Evolutionary conservation across 2,113 vertebrate genomes (phyloP), one percentile per base, ranked within the genome.

Genomic region (Chlamydotis undulata): DNA sequence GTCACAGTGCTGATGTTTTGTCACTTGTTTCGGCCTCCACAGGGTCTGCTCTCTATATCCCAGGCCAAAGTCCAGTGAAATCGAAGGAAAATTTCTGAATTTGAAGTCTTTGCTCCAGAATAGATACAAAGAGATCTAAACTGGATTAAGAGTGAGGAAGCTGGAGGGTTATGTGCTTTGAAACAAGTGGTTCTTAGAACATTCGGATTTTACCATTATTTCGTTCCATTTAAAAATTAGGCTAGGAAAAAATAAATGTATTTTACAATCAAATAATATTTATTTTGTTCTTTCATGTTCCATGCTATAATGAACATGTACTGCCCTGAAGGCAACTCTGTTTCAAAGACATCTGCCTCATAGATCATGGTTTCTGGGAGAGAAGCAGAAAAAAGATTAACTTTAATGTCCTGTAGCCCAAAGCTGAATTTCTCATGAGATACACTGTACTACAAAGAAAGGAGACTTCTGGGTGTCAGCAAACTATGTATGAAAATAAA

Each of bases 181-280:
- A 93, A 96, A 89, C 26, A 59, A 74, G 55, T 39, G 59, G 8
- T 86, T 75, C 84, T 93, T 57, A 77, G 29, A 82, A 70, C 25
- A 31, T 4, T 55, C 73, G 33, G 31, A 59, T 50, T 35, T 60
- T 25, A 77, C 19, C n/a, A 31, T 61, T 74, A 61, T 70, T 71
- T 92, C 60, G 14, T 73, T 77, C 45, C 22, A 31, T 79, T 97
- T 94, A 82, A 82, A 57, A 83, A 52, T 52, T 53, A 78, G 63
- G 11, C 15, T 29, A 47, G 23, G 65, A 87, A 93, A 93, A 92
- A 85, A 41, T 25, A 87, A 81, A 83, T 29, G 16, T 69, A 57
- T 96, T 82, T 83, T 92, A 53, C 82, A 80, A 83, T 91, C 49
- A 92, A 65, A 71, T 88, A 11, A 68, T 55, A 65, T 60, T 96